Evolutionary conservation across 2,888 invertebrate genomes (phyloP).

Genomic region (Cinara cedri): DNA sequence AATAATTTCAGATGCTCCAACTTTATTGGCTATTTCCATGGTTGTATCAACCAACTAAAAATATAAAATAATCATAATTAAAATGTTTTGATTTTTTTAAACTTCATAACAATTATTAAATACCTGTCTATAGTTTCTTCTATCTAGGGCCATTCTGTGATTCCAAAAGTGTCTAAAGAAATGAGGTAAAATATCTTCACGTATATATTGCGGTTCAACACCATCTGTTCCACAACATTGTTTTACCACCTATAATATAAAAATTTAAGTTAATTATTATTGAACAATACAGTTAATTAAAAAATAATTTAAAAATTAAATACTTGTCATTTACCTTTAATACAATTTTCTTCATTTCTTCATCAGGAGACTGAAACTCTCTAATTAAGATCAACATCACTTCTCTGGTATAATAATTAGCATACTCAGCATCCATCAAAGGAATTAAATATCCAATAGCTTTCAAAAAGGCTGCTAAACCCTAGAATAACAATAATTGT

Average conservation of each 20-base stretch:
- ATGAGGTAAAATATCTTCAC: constrained; percentile 97
- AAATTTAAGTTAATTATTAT: not conserved
- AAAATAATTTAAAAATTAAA: no score
- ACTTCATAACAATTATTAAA: constrained; percentile 3
- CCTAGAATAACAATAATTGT: constrained; percentile 67
- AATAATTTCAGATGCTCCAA: constrained; percentile 99
- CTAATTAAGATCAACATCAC: constrained; percentile 98
- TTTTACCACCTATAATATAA: constrained; percentile 80
- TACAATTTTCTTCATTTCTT: constrained; percentile 99
- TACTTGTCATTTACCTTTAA: constrained; percentile 77
- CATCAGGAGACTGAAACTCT: constrained; percentile 99
- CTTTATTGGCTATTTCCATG: constrained; percentile 98
- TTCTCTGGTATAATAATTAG: constrained; percentile 99
- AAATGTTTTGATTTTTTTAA: not conserved
- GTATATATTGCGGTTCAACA: constrained; percentile 98
- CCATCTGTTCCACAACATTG: constrained; percentile 99
- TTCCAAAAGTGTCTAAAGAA: constrained; percentile 99
- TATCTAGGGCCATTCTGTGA: constrained; percentile 98
- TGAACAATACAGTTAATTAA: no score
- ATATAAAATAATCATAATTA: constrained; percentile 23
- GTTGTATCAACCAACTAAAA: constrained; percentile 92
- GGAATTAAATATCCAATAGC: constrained; percentile 99
- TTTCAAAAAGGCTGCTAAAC: constrained; percentile 97
- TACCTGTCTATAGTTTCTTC: constrained; percentile 92
- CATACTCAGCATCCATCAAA: constrained; percentile 99